Evolutionary conservation across 2,797 vertebrate species (phyloP).

Genomic region (Botia kubotai): DNA sequence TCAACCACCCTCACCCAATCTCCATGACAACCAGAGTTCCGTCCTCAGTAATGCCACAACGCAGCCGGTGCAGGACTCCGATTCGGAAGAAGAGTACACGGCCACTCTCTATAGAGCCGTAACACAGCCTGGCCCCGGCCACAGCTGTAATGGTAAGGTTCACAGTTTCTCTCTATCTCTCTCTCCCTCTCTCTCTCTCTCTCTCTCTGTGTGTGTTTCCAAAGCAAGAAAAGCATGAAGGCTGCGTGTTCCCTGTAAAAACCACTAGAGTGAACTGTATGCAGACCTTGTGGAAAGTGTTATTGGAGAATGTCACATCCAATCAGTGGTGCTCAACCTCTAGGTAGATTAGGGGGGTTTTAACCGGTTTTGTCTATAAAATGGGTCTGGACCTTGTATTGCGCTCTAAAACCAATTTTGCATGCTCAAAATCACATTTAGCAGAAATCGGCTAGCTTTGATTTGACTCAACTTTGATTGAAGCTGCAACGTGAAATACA

Average conservation of each 20-base stretch:
- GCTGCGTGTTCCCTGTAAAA: constrained; percentile 1
- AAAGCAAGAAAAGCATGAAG: constrained; percentile 22
- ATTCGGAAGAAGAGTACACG: constrained; percentile 79
- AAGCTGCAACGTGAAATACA: not conserved
- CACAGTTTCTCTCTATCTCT: constrained; percentile 28
- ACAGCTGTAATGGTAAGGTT: constrained; percentile 47
- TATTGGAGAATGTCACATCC: constrained; percentile 42
- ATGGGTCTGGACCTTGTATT: not conserved
- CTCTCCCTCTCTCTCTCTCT: constrained; percentile 13
- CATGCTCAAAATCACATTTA: constrained; percentile 18
- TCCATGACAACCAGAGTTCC: constrained; percentile 85
- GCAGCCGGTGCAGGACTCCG: constrained; percentile 80
- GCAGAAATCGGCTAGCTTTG: not conserved
- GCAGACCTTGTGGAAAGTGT: constrained; percentile 17
- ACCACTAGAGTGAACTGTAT: constrained; percentile 12
- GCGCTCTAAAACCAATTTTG: constrained; percentile 11
- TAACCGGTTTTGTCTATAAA: constrained; percentile 29
- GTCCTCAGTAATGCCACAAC: constrained; percentile 83
- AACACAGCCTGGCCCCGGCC: constrained; percentile 62
- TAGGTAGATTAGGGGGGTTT: constrained; percentile 8
- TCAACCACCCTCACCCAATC: constrained; percentile 81
- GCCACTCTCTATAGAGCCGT: constrained; percentile 70
- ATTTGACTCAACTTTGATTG: constrained; percentile 27
- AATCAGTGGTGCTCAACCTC: constrained; percentile 22
- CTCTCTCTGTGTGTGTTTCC: not conserved